A percentile compares a stretch with the other conserved stretches of the same genome.
phyloP scores from a whole-genome alignment of 2,888 invertebrate genomes.

The Urechis unicinctus region DNA sequence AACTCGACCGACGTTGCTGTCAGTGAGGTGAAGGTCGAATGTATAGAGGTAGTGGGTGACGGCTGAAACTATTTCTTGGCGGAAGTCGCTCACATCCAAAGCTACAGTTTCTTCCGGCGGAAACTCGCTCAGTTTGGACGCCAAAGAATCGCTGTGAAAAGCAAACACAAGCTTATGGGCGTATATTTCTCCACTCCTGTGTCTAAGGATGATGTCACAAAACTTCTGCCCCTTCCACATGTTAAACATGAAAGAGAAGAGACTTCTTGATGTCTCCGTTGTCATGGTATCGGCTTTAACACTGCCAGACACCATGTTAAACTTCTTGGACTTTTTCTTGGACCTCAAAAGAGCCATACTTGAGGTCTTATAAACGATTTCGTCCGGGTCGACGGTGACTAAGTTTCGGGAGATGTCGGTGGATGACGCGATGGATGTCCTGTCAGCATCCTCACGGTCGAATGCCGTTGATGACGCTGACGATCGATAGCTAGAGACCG shows the following conservation, averaged over 20 bases:
- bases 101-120: slow-evolving; percentile 14
- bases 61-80: slow-evolving; percentile 22
- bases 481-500: too few relatives aligned
- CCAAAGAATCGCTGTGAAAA: slow-evolving; percentile 27
- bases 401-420: too few relatives aligned
- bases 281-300: not conserved
- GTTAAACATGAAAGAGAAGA: slow-evolving; percentile 10
- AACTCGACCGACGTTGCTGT: slow-evolving; percentile 25
- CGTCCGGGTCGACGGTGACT: not conserved
- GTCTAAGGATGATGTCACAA: slow-evolving; percentile 11
- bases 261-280: slow-evolving; percentile 3
- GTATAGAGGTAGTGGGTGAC: slow-evolving; percentile 31
- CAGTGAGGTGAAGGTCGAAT: slow-evolving; percentile 21
- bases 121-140: slow-evolving; percentile 16
- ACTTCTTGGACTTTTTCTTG: too few relatives aligned
- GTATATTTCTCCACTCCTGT: slow-evolving; percentile 4
- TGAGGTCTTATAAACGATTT: slow-evolving; percentile 3
- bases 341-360: slow-evolving; percentile 2
- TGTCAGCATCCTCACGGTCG: too few relatives aligned
- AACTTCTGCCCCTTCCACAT: slow-evolving; percentile 11
- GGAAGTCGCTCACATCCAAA: slow-evolving; percentile 22
- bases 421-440: too few relatives aligned
- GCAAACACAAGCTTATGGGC: slow-evolving; percentile 32
- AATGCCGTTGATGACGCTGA: too few relatives aligned
- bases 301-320: too few relatives aligned